phyloP scores from a whole-genome alignment of 2,113 vertebrate genomes.

The Maccullochella peelii region DNA sequence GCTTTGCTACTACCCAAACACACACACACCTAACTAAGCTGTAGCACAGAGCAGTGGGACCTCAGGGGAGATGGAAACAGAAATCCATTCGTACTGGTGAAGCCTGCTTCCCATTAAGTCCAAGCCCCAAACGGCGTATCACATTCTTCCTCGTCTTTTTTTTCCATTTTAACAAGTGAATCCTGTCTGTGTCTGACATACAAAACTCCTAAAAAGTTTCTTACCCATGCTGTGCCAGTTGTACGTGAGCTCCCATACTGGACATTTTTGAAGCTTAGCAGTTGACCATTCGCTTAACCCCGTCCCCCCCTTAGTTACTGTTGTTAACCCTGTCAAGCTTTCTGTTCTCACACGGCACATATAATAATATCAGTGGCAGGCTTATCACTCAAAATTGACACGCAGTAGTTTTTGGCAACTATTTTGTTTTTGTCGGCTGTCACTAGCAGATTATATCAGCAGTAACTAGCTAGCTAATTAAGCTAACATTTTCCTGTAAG shows the following conservation, averaged over 20 bases:
- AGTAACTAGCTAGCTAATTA: too few species aligned
- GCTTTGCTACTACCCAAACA: slow-evolving; percentile 21
- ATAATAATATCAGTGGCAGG: too few species aligned
- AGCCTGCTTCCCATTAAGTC: slow-evolving; percentile 22
- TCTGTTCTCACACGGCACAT: too few species aligned
- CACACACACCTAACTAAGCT: slow-evolving; percentile 12
- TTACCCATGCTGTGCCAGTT: background rate
- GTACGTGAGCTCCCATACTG: background rate
- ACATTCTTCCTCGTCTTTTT: background rate
- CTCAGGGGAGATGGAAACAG: slow-evolving; percentile 4
- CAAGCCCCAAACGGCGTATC: background rate
- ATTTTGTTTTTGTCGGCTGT: too few species aligned
- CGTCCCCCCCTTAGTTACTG: background rate
- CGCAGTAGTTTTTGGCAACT: too few species aligned
- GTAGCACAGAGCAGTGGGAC: slow-evolving; percentile 12
- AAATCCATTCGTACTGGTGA: slow-evolving; percentile 13
- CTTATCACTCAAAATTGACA: too few species aligned
- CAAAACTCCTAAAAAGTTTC: background rate
- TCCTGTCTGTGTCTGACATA: background rate
- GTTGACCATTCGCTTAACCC: background rate
- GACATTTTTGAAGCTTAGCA: too few species aligned
- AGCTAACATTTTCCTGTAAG: too few species aligned
- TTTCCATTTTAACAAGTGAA: background rate
- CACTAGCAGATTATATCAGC: too few species aligned
- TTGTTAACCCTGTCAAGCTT: background rate